phyloP scores from a whole-genome alignment of 2,113 vertebrate genomes.

The Rhipidura dahli region DNA sequence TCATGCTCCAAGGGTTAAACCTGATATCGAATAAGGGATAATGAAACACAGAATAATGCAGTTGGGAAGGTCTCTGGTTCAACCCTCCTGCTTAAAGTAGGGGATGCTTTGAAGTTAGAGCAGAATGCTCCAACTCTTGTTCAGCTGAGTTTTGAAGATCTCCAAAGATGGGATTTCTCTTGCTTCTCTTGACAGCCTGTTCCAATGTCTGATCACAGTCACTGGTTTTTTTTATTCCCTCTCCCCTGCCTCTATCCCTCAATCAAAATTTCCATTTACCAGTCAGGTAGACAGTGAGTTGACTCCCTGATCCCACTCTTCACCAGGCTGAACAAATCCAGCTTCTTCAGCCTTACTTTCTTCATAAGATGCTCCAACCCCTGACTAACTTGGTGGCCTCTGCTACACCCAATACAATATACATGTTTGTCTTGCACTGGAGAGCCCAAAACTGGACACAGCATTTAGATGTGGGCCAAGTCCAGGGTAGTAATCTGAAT shows the following conservation, averaged over 20 bases:
- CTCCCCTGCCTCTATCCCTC: accelerated
- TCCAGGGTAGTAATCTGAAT: neutral
- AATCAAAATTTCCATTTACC: neutral
- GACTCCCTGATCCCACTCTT: neutral
- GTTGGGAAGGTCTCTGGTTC: neutral
- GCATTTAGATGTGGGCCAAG: neutral
- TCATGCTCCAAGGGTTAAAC: neutral
- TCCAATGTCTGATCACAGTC: neutral
- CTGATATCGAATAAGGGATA: neutral
- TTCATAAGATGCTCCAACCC: neutral
- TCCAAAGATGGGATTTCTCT: neutral
- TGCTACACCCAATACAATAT: neutral
- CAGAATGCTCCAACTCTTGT: neutral
- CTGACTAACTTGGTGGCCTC: neutral
- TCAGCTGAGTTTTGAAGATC: neutral
- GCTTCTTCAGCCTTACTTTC: neutral
- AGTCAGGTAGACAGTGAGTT: accelerated
- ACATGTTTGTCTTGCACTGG: neutral
- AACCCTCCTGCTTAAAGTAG: neutral
- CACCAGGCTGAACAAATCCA: neutral
- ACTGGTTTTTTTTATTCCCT: neutral
- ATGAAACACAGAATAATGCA: neutral
- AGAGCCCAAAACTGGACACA: neutral
- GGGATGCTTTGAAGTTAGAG: neutral
- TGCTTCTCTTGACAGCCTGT: neutral